Evolutionary conservation across 2,888 invertebrate genomes (phyloP).

Genomic region (Cephus pulcher): DNA sequence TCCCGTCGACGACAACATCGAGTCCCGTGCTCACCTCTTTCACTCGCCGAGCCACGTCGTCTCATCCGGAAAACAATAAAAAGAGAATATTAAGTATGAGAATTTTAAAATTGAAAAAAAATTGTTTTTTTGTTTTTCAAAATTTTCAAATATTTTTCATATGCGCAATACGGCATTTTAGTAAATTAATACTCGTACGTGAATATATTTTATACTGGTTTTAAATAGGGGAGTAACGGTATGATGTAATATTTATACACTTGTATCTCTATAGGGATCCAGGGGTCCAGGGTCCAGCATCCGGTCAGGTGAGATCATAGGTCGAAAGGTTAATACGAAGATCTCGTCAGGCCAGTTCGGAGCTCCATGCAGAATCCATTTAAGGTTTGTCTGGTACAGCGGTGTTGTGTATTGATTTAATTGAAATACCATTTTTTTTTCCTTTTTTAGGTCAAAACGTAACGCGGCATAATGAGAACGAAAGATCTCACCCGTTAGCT

Average conservation of each 20-base stretch:
- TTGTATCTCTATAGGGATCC: conserved; percentile 5
- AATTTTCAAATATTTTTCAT: background rate
- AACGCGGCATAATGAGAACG: background rate
- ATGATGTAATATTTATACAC: conserved; percentile 12
- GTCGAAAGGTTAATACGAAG: conserved; percentile 42
- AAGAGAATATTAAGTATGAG: background rate
- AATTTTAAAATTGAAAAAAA: background rate
- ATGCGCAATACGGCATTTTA: background rate
- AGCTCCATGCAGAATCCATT: background rate
- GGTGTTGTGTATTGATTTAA: background rate
- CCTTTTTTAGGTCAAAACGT: background rate
- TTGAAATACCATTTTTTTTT: background rate
- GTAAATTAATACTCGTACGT: background rate
- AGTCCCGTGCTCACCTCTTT: background rate
- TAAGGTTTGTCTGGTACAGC: background rate
- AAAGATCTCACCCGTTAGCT: background rate
- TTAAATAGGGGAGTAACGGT: background rate
- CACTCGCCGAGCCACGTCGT: background rate
- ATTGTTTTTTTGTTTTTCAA: background rate
- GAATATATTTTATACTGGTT: background rate
- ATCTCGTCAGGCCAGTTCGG: conserved; percentile 44
- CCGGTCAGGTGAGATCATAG: conserved; percentile 49
- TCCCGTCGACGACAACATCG: too few species aligned
- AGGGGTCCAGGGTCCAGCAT: conserved; percentile 42
- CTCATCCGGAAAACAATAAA: background rate